These are phyloP conservation scores for Thereva nobilitata DNA, from an alignment of 2,888 invertebrate genomes.

Conservation along the genomic window DNA sequence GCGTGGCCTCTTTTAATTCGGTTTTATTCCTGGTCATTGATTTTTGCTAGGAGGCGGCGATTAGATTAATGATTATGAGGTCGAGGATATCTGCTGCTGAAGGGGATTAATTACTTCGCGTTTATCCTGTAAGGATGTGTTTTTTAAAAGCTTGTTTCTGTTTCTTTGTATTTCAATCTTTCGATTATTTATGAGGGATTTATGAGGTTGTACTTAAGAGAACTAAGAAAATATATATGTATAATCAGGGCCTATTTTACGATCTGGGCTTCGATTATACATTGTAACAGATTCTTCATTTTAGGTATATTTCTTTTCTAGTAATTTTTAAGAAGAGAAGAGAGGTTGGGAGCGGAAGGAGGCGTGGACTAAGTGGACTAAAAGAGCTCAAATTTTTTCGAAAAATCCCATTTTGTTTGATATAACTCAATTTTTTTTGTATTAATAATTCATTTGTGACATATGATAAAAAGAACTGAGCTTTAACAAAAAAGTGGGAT, in stretches of 20 bases:
- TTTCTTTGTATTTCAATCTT: neutral
- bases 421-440: no score
- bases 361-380: no score
- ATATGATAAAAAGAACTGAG: no score
- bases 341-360: no score
- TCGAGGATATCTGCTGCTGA: constrained; percentile 46
- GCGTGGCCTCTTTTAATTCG: constrained; percentile 41
- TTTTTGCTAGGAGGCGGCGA: constrained; percentile 53
- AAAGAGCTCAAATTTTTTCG: no score
- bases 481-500: no score
- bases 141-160: neutral
- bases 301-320: no score
- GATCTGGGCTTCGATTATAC: no score
- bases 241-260: neutral
- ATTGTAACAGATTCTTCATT: no score
- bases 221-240: neutral
- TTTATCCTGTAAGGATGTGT: neutral
- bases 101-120: constrained; percentile 44
- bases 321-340: no score
- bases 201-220: neutral
- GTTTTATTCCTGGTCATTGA: constrained; percentile 54
- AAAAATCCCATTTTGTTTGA: no score
- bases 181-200: neutral
- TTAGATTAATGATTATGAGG: constrained; percentile 59
- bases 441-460: no score